Percentiles rank a stretch among this genome's conserved stretches.
Conservation (phyloP, 2,113 vertebrate genomes). For the Taxidea taxus region DNA sequence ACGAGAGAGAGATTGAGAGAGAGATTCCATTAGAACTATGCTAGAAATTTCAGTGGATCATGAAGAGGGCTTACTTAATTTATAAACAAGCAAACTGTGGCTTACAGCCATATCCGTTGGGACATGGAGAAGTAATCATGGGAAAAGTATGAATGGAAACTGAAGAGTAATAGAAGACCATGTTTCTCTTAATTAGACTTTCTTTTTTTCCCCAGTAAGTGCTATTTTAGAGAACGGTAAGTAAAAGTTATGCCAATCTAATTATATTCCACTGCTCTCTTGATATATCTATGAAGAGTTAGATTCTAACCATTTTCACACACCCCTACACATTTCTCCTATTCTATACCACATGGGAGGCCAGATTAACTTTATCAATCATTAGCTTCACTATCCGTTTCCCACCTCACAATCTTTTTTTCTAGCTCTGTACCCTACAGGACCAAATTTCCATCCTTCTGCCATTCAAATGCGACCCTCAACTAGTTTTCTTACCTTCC, state of each 20-base stretch:
- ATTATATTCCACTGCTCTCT: not conserved
- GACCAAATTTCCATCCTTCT: not conserved
- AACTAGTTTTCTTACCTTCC: conserved; percentile 77
- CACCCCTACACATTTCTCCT: not conserved
- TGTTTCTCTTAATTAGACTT: conserved; percentile 39
- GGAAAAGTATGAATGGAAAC: conserved; percentile 46
- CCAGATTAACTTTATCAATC: not conserved
- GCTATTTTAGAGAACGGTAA: conserved; percentile 55
- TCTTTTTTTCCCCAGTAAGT: not conserved
- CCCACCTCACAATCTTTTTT: not conserved
- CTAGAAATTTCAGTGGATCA: not conserved
- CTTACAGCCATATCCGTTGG: not conserved
- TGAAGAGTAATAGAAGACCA: not conserved
- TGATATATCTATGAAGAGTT: not conserved
- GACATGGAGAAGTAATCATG: not conserved
- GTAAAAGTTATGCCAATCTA: not conserved
- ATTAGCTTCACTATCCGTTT: not conserved
- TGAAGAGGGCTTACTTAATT: not conserved
- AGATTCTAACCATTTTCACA: not conserved
- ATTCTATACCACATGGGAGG: not conserved
- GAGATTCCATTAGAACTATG: not conserved
- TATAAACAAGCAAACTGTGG: not conserved
- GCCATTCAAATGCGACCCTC: not conserved
- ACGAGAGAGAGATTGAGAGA: not conserved
- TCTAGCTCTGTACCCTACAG: conserved; percentile 5